Evolutionary conservation across 2,113 vertebrate genomes (phyloP), one percentile per base, ranked within the genome.

Genomic region (Menura novaehollandiae): DNA sequence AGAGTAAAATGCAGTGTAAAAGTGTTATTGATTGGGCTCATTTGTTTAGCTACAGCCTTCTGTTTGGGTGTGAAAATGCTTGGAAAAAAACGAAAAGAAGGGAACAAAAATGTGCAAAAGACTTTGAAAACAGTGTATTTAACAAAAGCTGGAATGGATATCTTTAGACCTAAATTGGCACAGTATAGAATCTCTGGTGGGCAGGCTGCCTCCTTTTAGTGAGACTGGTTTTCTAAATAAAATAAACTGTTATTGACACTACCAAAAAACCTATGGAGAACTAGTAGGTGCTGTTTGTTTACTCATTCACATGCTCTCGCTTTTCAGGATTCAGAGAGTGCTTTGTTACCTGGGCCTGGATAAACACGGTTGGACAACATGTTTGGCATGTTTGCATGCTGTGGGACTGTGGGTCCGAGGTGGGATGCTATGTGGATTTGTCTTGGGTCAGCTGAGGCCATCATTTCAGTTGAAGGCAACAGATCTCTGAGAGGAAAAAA

Each of bases 391-490:
- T 95, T 98, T 35, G 98, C 47, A 10, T 99, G 99, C 46, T 98
- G 97, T 12, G 98, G 97, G 39, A 98, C 86, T 3, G 98, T 86
- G 18, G 98, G 96, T 27, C 98, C 99, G 11, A 99, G 97, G 44
- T 99, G 98, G 47, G 98, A 97, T 5, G 98, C 93, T 88, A 99
- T 94, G 49, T 99, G 99, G 63, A 99, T 98, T 93, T 99, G 99
- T 88, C 99, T 98, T 51, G 98, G 97, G 20, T 99, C 99, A 22
- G 98, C 96, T 11, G 99, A 79, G 85, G 95, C 87, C 43, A 99
- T 97, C 96, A 99, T 98, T 89, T 99, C 99, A 44, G 93, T 33
- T 7, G 98, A 98, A 79, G 98, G 97, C 53, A 99, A 96, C 75
- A 99, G 79, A 63, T 99, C 99, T 95, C 99, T 99, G 96, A 44